A percentile compares a stretch with the other conserved stretches of the same genome.
Conservation (phyloP, 2,888 invertebrate genomes). For the Eulithis prunata region DNA sequence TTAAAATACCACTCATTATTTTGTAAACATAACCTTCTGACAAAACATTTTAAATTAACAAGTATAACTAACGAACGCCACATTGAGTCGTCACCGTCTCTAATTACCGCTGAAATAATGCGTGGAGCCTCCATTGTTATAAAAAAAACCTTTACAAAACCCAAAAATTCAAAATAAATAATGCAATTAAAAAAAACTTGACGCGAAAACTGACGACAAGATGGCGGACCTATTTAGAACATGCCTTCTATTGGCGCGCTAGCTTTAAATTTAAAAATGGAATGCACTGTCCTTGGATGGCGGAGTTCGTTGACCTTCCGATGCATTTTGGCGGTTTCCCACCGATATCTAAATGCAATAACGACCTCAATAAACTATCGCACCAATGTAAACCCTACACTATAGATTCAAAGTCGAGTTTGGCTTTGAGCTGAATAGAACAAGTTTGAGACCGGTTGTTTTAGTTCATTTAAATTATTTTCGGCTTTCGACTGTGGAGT, state of each 20-base stretch:
- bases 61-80: constrained; percentile 52
- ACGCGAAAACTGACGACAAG: constrained; percentile 78
- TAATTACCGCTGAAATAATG: constrained; percentile 78
- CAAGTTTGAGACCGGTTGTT: constrained; percentile 49
- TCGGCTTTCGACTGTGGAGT: constrained; percentile 54
- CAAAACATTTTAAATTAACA: constrained; percentile 41
- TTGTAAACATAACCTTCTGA: constrained; percentile 38
- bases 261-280: constrained; percentile 82
- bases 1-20: constrained; percentile 35
- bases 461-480: constrained; percentile 56
- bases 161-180: constrained; percentile 67
- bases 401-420: constrained; percentile 52
- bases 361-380: constrained; percentile 46
- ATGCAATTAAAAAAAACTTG: constrained; percentile 64
- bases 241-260: constrained; percentile 82
- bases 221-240: constrained; percentile 83
- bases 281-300: constrained; percentile 83
- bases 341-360: constrained; percentile 61
- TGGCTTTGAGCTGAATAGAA: constrained; percentile 46
- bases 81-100: constrained; percentile 70
- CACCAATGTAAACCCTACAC: constrained; percentile 54
- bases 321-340: constrained; percentile 82
- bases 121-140: constrained; percentile 72
- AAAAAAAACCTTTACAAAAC: constrained; percentile 62
- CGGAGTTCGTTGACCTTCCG: constrained; percentile 80